phyloP scores from a whole-genome alignment of 2,888 invertebrate genomes.

The Napeogenes sylphis region DNA sequence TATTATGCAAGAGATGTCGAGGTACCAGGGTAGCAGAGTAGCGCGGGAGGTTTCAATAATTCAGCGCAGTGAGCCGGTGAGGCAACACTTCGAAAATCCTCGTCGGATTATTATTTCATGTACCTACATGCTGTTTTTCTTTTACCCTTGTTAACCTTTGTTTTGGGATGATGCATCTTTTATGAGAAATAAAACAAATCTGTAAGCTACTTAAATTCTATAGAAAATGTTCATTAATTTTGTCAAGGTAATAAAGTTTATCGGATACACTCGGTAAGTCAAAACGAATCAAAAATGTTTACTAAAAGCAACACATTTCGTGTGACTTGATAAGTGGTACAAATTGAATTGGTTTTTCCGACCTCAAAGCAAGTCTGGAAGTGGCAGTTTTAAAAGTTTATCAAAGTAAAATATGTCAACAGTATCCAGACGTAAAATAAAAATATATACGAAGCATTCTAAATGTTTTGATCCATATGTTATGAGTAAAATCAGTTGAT shows the following conservation, averaged over 20 bases:
- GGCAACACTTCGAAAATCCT: constrained; percentile 21
- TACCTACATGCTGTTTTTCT: constrained; percentile 20
- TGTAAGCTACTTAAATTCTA: too few relatives aligned
- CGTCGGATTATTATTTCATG: constrained; percentile 21
- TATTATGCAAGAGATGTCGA: constrained; percentile 45
- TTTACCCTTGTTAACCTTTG: constrained; percentile 20
- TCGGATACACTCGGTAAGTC: neutral
- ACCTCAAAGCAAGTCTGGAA: too few relatives aligned
- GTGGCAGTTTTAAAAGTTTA: too few relatives aligned
- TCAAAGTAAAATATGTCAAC: too few relatives aligned
- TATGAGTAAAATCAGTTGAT: too few relatives aligned
- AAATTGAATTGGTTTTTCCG: too few relatives aligned
- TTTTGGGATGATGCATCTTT: neutral
- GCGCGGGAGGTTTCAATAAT: constrained; percentile 54
- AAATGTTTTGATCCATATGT: too few relatives aligned
- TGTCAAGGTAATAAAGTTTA: too few relatives aligned
- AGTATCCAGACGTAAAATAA: too few relatives aligned
- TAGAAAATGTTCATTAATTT: too few relatives aligned
- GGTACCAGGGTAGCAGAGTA: constrained; percentile 47
- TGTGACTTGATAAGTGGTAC: neutral
- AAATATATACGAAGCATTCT: too few relatives aligned
- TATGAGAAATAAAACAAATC: neutral
- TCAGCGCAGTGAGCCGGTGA: constrained; percentile 39
- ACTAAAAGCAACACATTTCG: constrained; percentile 17
- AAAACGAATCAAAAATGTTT: constrained; percentile 10